Evolutionary conservation across 2,888 invertebrate genomes (phyloP).

Genomic region (Mylabris sibirica): DNA sequence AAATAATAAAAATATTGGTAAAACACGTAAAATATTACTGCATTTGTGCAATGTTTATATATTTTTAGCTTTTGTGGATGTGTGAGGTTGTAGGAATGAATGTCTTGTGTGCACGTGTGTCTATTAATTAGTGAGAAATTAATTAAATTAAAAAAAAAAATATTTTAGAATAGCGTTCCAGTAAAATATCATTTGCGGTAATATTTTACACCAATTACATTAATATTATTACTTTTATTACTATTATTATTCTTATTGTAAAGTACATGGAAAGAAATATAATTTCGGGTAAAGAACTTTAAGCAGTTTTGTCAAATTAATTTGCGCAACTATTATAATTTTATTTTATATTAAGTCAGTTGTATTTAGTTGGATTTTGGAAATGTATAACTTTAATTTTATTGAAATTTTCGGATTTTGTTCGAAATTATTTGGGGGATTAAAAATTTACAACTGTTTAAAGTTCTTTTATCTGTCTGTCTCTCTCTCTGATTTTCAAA

Average conservation of each 20-base stretch:
- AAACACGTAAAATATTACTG: conserved; percentile 59
- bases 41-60: conserved; percentile 46
- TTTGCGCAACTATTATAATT: not conserved
- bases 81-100: conserved; percentile 35
- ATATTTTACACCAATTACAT: conserved; percentile 51
- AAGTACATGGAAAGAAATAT: not conserved
- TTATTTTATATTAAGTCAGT: not conserved
- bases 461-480: conserved; percentile 42
- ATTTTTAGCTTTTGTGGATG: conserved; percentile 36
- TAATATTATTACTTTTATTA: not conserved
- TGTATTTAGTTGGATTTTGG: conserved; percentile 22
- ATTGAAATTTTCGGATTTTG: not conserved
- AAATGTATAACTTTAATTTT: conserved; percentile 9
- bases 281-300: conserved; percentile 44
- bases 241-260: not conserved
- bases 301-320: conserved; percentile 41
- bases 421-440: conserved; percentile 21
- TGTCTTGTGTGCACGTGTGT: conserved; percentile 28
- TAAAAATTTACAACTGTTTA: conserved; percentile 38
- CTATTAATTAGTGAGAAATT: conserved; percentile 33
- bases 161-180: conserved; percentile 15
- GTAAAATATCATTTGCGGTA: conserved; percentile 50
- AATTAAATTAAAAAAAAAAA: conserved; percentile 27
- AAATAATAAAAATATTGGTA: conserved; percentile 36
- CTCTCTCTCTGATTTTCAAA: conserved; percentile 16